Conservation (phyloP, 1,140 invertebrate species). For the Ceratosolen fusciceps region DNA sequence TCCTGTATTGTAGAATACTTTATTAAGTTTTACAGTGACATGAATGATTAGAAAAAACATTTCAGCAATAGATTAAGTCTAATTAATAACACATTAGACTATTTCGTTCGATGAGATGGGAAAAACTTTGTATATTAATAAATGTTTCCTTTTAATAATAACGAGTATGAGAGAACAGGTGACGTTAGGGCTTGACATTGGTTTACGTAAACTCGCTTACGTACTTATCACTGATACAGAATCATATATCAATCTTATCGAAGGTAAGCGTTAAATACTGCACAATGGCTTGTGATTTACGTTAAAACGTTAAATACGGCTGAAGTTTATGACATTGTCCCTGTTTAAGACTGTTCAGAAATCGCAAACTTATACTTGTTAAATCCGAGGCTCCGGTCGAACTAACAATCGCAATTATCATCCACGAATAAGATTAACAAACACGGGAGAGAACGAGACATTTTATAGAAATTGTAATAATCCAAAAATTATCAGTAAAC, state of each 20-base stretch:
- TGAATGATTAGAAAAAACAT: no score
- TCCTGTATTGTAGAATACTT: no score
- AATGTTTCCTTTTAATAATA: no score
- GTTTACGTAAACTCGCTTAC: neutral
- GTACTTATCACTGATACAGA: neutral
- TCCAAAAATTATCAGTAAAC: conserved; percentile 43
- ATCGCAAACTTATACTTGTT: conserved; percentile 29
- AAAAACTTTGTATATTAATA: no score
- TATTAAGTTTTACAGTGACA: no score
- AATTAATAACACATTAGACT: no score
- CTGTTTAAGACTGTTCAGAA: conserved; percentile 35
- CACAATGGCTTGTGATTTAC: neutral
- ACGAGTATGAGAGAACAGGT: no score
- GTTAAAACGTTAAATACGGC: conserved; percentile 17
- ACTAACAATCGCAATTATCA: conserved; percentile 42
- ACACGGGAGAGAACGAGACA: neutral
- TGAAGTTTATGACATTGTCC: conserved; percentile 20
- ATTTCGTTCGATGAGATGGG: no score
- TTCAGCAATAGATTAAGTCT: no score
- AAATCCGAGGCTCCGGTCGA: conserved; percentile 21
- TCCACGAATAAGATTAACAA: conserved; percentile 39
- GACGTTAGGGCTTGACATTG: neutral
- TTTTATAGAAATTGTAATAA: conserved; percentile 46
- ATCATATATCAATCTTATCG: neutral
- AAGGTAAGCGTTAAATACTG: neutral